Evolutionary conservation across 2,113 vertebrate species (phyloP), one percentile per base, ranked within the genome.

Genomic region (Otis tarda): DNA sequence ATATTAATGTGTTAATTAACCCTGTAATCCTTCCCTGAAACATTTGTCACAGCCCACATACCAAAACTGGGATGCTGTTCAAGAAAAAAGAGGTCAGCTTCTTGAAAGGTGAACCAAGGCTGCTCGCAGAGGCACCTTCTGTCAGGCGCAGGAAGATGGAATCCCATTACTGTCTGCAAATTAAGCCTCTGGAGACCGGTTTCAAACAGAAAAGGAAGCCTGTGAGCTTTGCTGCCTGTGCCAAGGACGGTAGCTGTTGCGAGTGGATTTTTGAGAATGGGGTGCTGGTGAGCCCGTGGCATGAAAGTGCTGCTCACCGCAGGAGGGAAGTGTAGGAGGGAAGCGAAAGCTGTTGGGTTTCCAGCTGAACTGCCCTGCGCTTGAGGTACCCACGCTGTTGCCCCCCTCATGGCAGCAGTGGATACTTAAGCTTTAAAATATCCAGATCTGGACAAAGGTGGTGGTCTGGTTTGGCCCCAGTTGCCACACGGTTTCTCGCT

Each of bases 81-180:
- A 77, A 73, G 89, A 83, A 87, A 89, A 95, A 97, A 96, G 83
- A 90, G 91, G 94, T 95, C 95, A 91, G 47, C 65, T 87, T 83
- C 89, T 89, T 97, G 95, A 94, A 93, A 92, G 90, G 76, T 96
- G 92, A 95, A 92, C 82, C 80, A 65, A 83, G 88, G 93, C 95
- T 70, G 91, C 77, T 94, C 3, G 0, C 74, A 74, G 95, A 87
- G 73, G 68, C 49, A 89, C 77, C 94, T 95, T 95, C 95, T 96
- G 96, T 96, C 94, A 93, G 82, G 63, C 43, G 2, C 78, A 49
- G 91, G 75, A 95, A 96, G 89, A 68, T 93, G 70, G 94, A 97
- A 96, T 96, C 92, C 96, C 91, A 92, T 95, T 94, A 96, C 74
- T 7, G 47, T 35, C 95, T 94, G 95, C 91, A 97, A 96, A 96